Conservation (phyloP, 1,140 invertebrate species). For the Diorhabda elongata region DNA sequence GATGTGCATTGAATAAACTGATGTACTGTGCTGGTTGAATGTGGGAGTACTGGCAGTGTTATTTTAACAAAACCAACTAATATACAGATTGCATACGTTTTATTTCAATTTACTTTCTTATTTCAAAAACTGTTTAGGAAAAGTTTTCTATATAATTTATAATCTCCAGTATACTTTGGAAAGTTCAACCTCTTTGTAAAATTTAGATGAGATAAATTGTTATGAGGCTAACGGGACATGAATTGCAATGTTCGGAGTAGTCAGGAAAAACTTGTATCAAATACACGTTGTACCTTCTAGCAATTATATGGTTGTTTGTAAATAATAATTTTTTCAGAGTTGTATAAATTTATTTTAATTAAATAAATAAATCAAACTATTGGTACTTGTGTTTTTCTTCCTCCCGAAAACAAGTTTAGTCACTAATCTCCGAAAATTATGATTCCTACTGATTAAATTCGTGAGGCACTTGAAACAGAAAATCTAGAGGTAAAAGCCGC, state of each 20-base stretch:
- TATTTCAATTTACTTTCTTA: not conserved
- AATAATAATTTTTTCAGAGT: conserved; percentile 33
- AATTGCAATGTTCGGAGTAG: conserved; percentile 29
- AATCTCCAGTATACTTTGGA: not conserved
- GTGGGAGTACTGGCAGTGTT: not conserved
- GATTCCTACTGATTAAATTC: too few species aligned
- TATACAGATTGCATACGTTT: not conserved
- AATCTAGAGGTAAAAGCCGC: too few species aligned
- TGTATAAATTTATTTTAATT: conserved; percentile 40
- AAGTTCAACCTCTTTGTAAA: not conserved
- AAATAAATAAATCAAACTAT: conserved; percentile 27
- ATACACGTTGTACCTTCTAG: conserved; percentile 30
- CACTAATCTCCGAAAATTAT: too few species aligned
- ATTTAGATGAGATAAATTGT: not conserved
- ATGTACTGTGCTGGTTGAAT: not conserved
- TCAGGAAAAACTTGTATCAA: conserved; percentile 3
- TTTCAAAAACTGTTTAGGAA: not conserved
- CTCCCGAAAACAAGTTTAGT: too few species aligned
- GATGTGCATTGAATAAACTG: too few species aligned
- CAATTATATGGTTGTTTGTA: conserved; percentile 34
- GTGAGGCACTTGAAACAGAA: too few species aligned
- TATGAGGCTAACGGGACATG: conserved; percentile 37
- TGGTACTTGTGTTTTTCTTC: not conserved
- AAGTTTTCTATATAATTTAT: too few species aligned
- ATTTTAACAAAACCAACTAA: not conserved